Evolutionary conservation across 53 echinoderm and acorn worm genomes (phyloP).

Genomic region (Paracentrotus lividus): DNA sequence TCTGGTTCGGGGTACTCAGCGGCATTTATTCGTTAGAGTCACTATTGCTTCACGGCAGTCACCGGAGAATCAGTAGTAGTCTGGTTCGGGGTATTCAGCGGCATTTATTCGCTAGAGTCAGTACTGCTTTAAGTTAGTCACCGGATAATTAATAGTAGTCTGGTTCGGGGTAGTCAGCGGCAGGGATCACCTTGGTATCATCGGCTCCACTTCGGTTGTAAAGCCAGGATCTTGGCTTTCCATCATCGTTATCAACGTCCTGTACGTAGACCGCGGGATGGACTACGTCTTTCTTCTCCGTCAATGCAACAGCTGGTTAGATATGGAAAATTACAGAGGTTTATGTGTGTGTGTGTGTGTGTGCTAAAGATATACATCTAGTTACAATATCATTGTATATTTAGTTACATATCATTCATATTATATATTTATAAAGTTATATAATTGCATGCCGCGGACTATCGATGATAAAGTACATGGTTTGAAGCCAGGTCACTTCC

Average conservation of each 20-base stretch:
- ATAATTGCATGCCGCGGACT: no score
- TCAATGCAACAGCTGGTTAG: slow-evolving; percentile 39
- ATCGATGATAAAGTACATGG: no score
- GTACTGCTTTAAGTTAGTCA: no score
- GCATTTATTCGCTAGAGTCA: no score
- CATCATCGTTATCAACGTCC: slow-evolving; percentile 56
- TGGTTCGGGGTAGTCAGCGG: not conserved
- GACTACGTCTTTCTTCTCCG: slow-evolving; percentile 57
- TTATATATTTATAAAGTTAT: no score
- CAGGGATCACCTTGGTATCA: not conserved
- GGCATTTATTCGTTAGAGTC: not conserved
- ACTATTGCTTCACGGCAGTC: no score
- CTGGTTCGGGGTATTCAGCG: no score
- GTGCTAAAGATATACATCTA: no score
- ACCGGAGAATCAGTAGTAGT: not conserved
- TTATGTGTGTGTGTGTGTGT: not conserved
- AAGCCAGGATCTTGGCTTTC: slow-evolving; percentile 56
- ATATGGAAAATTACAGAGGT: not conserved
- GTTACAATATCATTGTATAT: no score
- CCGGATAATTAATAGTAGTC: not conserved
- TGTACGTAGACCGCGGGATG: slow-evolving; percentile 60
- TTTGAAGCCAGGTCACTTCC: no score
- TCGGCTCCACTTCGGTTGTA: slow-evolving; percentile 25
- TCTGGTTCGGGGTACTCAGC: not conserved
- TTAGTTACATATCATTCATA: no score